Percentiles rank a stretch among this genome's conserved stretches.
Conservation (phyloP, 2,888 invertebrate species). For the Bhutanitis thaidina region DNA sequence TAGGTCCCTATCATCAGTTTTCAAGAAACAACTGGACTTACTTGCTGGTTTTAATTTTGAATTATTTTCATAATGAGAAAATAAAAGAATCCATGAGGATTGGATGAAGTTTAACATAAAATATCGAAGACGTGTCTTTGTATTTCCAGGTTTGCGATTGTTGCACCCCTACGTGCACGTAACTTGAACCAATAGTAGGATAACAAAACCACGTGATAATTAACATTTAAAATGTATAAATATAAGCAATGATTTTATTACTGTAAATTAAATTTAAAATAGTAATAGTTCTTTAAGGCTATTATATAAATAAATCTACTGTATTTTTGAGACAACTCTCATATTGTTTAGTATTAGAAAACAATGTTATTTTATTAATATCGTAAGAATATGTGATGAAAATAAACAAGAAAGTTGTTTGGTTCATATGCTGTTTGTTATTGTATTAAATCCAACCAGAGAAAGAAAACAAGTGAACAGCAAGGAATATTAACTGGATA, state of each 20-base stretch:
- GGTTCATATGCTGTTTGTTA: slow-evolving; percentile 35
- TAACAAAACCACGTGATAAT: slow-evolving; percentile 73
- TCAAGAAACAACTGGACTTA: too few relatives aligned
- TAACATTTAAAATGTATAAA: slow-evolving; percentile 55
- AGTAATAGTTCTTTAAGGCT: slow-evolving; percentile 46
- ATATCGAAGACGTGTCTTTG: not conserved
- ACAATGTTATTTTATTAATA: slow-evolving; percentile 49
- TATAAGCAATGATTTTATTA: slow-evolving; percentile 42
- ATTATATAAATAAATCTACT: slow-evolving; percentile 32
- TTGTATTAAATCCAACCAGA: not conserved
- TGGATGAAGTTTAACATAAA: too few relatives aligned
- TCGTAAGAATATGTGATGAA: slow-evolving; percentile 65
- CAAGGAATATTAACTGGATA: not conserved
- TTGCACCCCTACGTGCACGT: not conserved
- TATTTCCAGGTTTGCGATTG: not conserved
- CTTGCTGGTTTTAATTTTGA: too few relatives aligned
- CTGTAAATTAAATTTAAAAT: slow-evolving; percentile 51
- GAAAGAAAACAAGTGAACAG: not conserved
- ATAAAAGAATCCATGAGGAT: too few relatives aligned
- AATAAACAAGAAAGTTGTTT: slow-evolving; percentile 65
- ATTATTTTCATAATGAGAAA: too few relatives aligned
- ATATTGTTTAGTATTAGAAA: slow-evolving; percentile 40
- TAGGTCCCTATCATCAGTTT: too few relatives aligned
- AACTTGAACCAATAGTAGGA: slow-evolving; percentile 39
- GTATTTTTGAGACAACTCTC: slow-evolving; percentile 47